Evolutionary conservation across 2,888 invertebrate genomes (phyloP), one percentile per base, ranked within the genome.

Genomic region (Torymus auratus): DNA sequence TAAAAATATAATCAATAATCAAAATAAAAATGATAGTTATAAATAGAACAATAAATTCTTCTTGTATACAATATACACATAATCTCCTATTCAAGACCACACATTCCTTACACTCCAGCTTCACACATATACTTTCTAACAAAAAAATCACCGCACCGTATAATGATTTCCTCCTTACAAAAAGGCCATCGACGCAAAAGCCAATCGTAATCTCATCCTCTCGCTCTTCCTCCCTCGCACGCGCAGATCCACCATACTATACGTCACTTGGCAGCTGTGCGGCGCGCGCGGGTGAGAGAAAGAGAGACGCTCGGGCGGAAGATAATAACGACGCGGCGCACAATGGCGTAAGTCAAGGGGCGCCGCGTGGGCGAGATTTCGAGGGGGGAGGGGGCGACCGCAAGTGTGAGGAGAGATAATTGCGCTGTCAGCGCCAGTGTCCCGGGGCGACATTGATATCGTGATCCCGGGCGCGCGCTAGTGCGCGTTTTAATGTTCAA

Each of bases 381-480:
- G 79, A 64, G 73, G 69, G 75, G 83, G 82, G 81, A 82, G 84
- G 83, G 87, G 81, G 84, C 83, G 84, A 87, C 87, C 87, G 83
- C 87, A 86, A 86, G 83, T 41, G 13, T 84, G 84, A 86, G 86
- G 86, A 83, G 86, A 86, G 87, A 86, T 89, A 89, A 89, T 89
- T 88, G 88, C 86, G 82, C 88, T 89, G 89, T 89, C 89, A 89
- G 84, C 82, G 85, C 72, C 89, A 89, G 86, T 81, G 71, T 84
- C 84, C 86, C 82, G 80, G 71, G 83, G 85, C 84, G 83, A 83
- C 84, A 84, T 85, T 84, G 83, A 85, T 85, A 86, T 83, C 83
- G 81, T 68, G 28, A 65, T 75, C 78, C 71, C 58, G 75, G 65
- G 2, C 23, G 14, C 56, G 12, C 14, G 17, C 60, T 41, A 41